Conservation (phyloP, 2,113 vertebrate species). For the Sylvietta virens region DNA sequence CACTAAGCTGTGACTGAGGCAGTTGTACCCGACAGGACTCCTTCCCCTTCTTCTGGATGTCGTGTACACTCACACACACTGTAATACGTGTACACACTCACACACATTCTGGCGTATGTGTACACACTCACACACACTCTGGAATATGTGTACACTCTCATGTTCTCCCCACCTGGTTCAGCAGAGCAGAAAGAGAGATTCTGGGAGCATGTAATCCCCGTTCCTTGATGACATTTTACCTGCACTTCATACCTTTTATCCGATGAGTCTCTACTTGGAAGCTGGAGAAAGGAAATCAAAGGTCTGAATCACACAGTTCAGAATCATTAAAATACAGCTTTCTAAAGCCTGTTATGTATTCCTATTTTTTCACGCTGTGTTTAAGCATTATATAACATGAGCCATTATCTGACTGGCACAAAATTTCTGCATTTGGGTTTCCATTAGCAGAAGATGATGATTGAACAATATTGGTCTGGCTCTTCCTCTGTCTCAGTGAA, state of each 20-base stretch:
- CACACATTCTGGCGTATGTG: no score
- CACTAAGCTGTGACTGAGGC: background rate
- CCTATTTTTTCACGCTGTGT: background rate
- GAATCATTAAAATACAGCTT: background rate
- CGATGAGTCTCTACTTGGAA: background rate
- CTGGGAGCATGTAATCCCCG: background rate
- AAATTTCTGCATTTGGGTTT: background rate
- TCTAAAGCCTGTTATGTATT: background rate
- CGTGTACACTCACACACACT: accelerated
- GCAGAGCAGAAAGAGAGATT: background rate
- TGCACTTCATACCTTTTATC: background rate
- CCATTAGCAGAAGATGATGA: background rate
- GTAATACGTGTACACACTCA: background rate
- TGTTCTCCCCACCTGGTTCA: background rate
- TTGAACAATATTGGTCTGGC: background rate
- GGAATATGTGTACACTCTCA: background rate
- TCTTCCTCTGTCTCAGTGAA: background rate
- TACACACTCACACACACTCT: no score
- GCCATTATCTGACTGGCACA: background rate
- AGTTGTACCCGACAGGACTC: accelerated
- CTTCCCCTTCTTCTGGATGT: background rate
- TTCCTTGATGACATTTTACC: background rate
- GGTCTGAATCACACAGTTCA: background rate
- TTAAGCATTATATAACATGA: background rate
- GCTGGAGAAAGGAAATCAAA: background rate